These are phyloP conservation scores for Andrena bicolor DNA, from an alignment of 2,888 invertebrate species.

Conservation along the genomic window DNA sequence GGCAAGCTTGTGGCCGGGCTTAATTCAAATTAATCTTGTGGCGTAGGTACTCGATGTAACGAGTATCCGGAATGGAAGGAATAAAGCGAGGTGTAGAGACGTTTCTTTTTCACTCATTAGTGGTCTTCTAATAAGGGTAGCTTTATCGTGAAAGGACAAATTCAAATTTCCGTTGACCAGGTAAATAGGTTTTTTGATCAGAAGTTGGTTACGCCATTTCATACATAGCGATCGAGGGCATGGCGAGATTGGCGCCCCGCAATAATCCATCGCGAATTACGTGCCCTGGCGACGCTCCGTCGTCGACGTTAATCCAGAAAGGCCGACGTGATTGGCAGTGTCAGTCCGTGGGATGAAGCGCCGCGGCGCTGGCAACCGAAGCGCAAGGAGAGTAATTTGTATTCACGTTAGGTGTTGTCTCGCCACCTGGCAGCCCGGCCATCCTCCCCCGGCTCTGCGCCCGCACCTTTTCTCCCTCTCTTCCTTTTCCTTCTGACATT, in stretches of 20 bases:
- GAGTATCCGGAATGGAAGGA: no score
- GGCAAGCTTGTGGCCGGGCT: not conserved
- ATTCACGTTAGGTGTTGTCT: slow-evolving; percentile 81
- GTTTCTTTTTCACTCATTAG: no score
- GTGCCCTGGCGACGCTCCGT: slow-evolving; percentile 57
- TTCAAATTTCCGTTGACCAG: not conserved
- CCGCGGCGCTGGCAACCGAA: slow-evolving; percentile 70
- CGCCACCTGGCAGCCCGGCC: slow-evolving; percentile 76
- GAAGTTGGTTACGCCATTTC: slow-evolving; percentile 34
- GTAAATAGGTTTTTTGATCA: not conserved
- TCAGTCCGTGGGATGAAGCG: slow-evolving; percentile 70
- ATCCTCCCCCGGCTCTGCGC: slow-evolving; percentile 35
- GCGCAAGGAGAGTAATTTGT: slow-evolving; percentile 77
- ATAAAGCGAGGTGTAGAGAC: no score
- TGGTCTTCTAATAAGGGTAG: no score
- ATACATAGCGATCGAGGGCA: slow-evolving; percentile 21
- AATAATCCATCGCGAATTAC: slow-evolving; percentile 75
- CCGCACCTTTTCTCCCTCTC: slow-evolving; percentile 57
- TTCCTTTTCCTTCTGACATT: slow-evolving; percentile 60
- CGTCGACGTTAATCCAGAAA: slow-evolving; percentile 72
- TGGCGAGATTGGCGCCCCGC: slow-evolving; percentile 56
- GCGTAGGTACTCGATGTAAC: not conserved
- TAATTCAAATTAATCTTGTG: not conserved
- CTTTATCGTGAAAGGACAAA: not conserved
- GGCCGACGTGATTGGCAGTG: slow-evolving; percentile 76